A percentile compares a stretch with the other conserved stretches of the same genome.
Evolutionary conservation across 2,888 invertebrate genomes (phyloP).

Genomic region (Drosophila histrio): DNA sequence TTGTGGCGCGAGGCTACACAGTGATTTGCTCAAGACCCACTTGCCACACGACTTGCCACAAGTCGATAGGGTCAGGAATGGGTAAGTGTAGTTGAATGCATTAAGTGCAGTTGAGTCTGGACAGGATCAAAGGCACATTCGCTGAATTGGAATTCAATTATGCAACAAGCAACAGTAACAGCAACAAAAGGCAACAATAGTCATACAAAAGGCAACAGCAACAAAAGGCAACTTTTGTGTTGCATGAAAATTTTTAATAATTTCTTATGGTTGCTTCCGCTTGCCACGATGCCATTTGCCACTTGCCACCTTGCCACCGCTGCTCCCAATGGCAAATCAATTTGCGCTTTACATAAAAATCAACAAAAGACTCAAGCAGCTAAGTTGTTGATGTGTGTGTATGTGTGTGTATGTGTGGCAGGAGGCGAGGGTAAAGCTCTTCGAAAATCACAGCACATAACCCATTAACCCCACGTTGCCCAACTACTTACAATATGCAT

Average conservation of each 20-base stretch:
- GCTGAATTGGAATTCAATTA: constrained; percentile 39
- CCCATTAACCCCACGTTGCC: constrained; percentile 68
- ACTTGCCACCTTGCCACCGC: constrained; percentile 17
- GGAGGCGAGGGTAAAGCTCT: constrained; percentile 13
- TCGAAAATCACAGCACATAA: constrained; percentile 75
- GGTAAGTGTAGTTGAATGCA: not conserved
- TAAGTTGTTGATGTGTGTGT: constrained; percentile 13
- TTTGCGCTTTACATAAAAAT: constrained; percentile 73
- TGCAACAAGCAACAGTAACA: constrained; percentile 28
- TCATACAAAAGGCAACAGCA: not conserved
- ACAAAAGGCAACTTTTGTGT: constrained; percentile 9
- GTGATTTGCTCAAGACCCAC: constrained; percentile 38
- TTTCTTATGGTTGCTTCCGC: constrained; percentile 34
- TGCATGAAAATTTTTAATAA: constrained; percentile 41
- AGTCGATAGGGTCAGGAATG: not conserved
- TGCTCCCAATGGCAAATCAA: constrained; percentile 69
- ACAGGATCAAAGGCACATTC: constrained; percentile 19
- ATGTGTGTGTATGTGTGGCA: not conserved
- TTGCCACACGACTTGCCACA: not conserved
- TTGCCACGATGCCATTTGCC: constrained; percentile 1
- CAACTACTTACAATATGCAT: constrained; percentile 50
- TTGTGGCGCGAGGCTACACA: not conserved
- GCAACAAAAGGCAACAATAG: constrained; percentile 15
- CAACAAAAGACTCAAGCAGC: constrained; percentile 54
- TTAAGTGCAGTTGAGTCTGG: constrained; percentile 2